Percentiles rank a stretch among this genome's conserved stretches.
Evolutionary conservation across 2,113 vertebrate genomes (phyloP).

Genomic region (Mesembrinibis cayennensis): DNA sequence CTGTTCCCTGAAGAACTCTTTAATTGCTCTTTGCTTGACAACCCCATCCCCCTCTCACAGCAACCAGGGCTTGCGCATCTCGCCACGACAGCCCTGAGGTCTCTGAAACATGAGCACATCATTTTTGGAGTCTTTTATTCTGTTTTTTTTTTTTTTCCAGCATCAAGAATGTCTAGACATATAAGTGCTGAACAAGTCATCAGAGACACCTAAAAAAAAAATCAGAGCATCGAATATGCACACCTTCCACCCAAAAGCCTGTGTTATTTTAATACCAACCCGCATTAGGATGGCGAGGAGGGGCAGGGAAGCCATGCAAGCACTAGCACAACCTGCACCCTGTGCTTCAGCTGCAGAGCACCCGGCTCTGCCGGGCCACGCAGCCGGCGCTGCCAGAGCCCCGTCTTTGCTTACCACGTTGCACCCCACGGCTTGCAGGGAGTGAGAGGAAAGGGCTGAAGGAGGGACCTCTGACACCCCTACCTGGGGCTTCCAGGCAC

Average conservation of each 20-base stretch:
- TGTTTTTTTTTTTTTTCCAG: not conserved
- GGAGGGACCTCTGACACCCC: not conserved
- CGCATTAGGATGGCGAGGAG: not conserved
- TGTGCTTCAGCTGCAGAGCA: not conserved
- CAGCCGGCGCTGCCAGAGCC: not conserved
- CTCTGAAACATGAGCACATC: not conserved
- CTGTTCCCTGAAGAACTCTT: conserved; percentile 30
- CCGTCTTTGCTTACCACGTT: accelerated
- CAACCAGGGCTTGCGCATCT: not conserved
- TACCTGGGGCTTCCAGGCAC: not conserved
- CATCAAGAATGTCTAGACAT: not conserved
- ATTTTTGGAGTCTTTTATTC: not conserved
- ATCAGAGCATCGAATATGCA: not conserved
- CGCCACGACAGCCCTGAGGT: not conserved
- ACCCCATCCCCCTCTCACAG: not conserved
- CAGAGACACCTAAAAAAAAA: not conserved
- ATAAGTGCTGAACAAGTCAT: not conserved
- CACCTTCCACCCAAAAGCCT: not conserved
- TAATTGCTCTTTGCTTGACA: conserved; percentile 22
- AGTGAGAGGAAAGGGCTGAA: not conserved
- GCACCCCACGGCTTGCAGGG: not conserved
- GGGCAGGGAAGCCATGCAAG: not conserved
- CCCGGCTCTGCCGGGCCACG: not conserved
- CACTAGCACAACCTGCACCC: not conserved
- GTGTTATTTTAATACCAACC: not conserved